Base-by-base conservation (phyloP, 2,888 invertebrate genomes). In the Dichetophora obliterata region DNA sequence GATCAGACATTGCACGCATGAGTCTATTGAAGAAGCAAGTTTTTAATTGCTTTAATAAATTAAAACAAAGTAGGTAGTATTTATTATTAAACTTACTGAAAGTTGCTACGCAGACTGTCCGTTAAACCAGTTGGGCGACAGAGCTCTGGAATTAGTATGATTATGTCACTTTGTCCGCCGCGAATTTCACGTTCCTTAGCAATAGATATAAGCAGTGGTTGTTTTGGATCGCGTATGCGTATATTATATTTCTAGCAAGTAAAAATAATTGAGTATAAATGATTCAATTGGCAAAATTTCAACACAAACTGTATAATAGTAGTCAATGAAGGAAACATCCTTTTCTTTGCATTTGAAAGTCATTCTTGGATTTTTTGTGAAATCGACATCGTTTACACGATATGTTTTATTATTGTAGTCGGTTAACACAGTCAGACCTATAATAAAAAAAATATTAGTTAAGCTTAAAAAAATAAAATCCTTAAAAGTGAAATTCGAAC, bases 71-170 rank as follows among this genome's bases (percentile, higher is more conserved):
- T n/a, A n/a, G n/a, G n/a, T n/a, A n/a, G n/a, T 75, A 5, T 34
- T 14, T 43, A 54, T 19, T 3, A 5, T 24, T 16, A 22, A 94
- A 95, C 94, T 75, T 93, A 88, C 65, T 86, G 90, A 84, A 93
- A 94, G 85, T 93, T 91, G 3, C 87, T 87, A 5, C 93, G 89
- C 94, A 94, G 94, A 0, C 88, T 89, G 70, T 94, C 95, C 0
- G 93, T 93, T 0, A 96, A 88, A 0, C 98, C 98, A 1, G 98
- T 98, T 83, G 95, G 92, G 0, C 93, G 91, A 84, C 97, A 97
- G 50, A 98, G 89, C 88, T 97, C 96, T 0, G 98, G 98, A 27
- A 98, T 91, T 1, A 98, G 90, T 16, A 97, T 91, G 0, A 92
- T 88, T 6, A 87, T 80, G 73, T 95, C 94, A 0, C 92, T 90